phyloP scores from a whole-genome alignment of 2,797 vertebrate species.

The Propithecus perrieri region DNA sequence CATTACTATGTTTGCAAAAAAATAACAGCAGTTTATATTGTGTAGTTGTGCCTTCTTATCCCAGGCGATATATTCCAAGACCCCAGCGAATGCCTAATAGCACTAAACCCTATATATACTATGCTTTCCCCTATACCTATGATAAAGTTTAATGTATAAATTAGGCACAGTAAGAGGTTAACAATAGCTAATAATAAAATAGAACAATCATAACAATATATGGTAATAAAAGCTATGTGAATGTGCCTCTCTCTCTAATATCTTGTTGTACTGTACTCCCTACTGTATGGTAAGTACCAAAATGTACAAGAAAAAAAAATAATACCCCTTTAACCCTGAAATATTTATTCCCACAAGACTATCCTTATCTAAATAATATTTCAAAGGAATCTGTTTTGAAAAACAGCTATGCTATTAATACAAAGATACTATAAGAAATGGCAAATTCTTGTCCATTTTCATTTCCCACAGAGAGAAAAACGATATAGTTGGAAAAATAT shows the following conservation, averaged over 20 bases:
- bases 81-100: neutral
- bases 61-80: neutral
- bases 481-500: neutral
- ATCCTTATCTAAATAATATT: neutral
- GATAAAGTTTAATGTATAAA: neutral
- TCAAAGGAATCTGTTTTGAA: neutral
- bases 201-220: neutral
- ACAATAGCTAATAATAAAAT: neutral
- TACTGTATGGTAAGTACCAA: neutral
- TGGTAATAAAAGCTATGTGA: neutral
- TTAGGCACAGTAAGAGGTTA: neutral
- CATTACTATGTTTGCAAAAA: neutral
- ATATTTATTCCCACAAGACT: neutral
- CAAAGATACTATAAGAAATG: neutral
- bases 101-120: neutral
- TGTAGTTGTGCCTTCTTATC: no score
- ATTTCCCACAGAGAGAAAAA: neutral
- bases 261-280: no score
- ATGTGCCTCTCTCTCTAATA: neutral
- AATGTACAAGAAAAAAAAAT: neutral
- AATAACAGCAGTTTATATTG: neutral
- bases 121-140: neutral
- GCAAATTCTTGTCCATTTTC: neutral
- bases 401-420: neutral
- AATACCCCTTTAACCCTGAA: neutral